Evolutionary conservation across 2,888 invertebrate species (phyloP), one percentile per base, ranked within the genome.

Genomic region (Embidobia sp.): DNA sequence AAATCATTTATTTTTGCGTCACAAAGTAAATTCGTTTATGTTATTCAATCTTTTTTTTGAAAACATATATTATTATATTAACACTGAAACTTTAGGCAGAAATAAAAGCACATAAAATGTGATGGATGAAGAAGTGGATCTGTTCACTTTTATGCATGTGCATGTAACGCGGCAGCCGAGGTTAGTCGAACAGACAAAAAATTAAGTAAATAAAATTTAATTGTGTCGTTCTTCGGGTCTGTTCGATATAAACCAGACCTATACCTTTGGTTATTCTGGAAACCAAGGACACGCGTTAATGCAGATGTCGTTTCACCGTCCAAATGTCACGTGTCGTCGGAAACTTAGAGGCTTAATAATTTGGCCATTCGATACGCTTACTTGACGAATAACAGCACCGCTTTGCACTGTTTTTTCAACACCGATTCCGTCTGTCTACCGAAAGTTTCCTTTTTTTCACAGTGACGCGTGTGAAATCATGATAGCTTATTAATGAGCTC

Each of bases 251-350:
- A 72, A 72, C 35, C 70, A 70, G 70, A 22, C 13, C 49, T 37
- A 27, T 33, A 16, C 26, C 4, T 26, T 15, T 49, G 44, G 33
- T 42, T 49, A 70, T n/a, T 53, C 29, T 26, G 3, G 6, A 70
- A 63, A 48, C 72, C 63, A 63, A 72, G 72, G 63, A 55, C 72
- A 72, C 55, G 40, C 53, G 40, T 63, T 63, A 33, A 72, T 72
- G 48, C 72, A 72, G 63, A 72, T 72, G 72, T 63, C 19, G 44
- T 55, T 51, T 2, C 27, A 22, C 46, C 63, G 29, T 53, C 46
- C 55, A 35, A 69, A 63, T 55, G 72, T 63, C 72, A 63, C 63
- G 63, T 55, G 63, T 63, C 46, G 35, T 37, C 26, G 55, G 46
- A 53, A 48, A 46, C 33, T 53, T 22, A n/a, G 37, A 7, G 13